phyloP scores from a whole-genome alignment of 2,797 vertebrate genomes.

The Etheostoma nigrum region DNA sequence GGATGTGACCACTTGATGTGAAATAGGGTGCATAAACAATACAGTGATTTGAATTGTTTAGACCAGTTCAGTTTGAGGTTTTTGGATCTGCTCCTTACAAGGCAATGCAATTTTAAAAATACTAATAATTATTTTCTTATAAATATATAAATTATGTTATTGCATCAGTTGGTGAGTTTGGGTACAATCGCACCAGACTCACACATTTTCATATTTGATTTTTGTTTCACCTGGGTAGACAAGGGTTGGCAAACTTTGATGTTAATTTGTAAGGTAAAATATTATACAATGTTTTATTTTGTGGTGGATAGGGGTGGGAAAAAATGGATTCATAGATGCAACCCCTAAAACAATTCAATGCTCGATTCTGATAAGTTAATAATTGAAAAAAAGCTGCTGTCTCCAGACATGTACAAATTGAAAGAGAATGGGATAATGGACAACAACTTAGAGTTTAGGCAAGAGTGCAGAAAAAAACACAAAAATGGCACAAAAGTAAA shows the following conservation, averaged over 20 bases:
- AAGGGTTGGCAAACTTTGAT: background rate
- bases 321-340: too few relatives aligned
- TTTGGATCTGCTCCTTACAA: slow-evolving; percentile 4
- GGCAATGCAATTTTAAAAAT: background rate
- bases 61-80: slow-evolving; percentile 16
- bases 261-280: background rate
- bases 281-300: background rate
- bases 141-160: background rate
- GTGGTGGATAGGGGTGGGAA: too few relatives aligned
- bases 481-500: too few relatives aligned
- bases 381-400: too few relatives aligned
- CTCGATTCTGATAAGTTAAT: too few relatives aligned
- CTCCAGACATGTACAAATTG: too few relatives aligned
- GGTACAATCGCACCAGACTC: background rate
- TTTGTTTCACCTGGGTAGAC: background rate
- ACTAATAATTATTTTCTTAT: background rate
- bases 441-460: too few relatives aligned
- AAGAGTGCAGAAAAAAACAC: too few relatives aligned
- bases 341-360: too few relatives aligned
- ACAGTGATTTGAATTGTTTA: slow-evolving; percentile 9
- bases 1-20: slow-evolving; percentile 6
- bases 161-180: background rate
- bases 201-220: background rate
- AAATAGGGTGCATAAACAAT: slow-evolving; percentile 15
- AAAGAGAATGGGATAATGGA: too few relatives aligned